Percentiles rank a stretch among this genome's conserved stretches.
Evolutionary conservation across 2,113 vertebrate species (phyloP).

Genomic region (Salvator merianae): DNA sequence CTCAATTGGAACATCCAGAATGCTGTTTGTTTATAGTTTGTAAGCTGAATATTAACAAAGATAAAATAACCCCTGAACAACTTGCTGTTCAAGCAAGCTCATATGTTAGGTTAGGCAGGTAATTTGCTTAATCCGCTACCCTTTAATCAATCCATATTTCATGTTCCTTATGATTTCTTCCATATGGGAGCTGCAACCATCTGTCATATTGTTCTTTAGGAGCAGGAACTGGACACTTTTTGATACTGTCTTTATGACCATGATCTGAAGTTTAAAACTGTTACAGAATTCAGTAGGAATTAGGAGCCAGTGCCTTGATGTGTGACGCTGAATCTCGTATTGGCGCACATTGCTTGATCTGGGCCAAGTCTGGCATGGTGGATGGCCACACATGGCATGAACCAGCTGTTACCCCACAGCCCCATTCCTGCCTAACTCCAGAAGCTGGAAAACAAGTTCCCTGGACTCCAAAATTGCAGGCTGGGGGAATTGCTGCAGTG

Average conservation of each 20-base stretch:
- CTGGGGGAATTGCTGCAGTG: too few species aligned
- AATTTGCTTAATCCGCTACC: background rate
- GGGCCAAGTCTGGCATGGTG: too few species aligned
- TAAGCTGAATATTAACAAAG: background rate
- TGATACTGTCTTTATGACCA: background rate
- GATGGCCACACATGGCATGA: too few species aligned
- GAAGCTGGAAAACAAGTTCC: too few species aligned
- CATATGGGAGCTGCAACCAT: background rate
- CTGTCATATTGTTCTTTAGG: background rate
- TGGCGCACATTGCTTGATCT: too few species aligned
- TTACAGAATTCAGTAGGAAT: background rate
- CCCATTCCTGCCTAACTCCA: too few species aligned
- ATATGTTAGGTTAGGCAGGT: background rate
- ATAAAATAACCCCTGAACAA: background rate
- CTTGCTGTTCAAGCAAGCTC: background rate
- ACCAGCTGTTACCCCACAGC: too few species aligned
- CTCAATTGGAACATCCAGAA: background rate
- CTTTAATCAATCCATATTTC: background rate
- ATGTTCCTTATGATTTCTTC: background rate
- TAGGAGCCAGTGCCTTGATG: background rate
- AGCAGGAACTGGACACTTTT: background rate
- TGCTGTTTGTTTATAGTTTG: background rate
- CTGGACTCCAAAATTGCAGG: too few species aligned
- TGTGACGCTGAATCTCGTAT: too few species aligned
- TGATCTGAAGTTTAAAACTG: background rate